Conservation (phyloP, 30 jellyfish, hydroid and myxozoan genomes). For the Hydra vulgaris region DNA sequence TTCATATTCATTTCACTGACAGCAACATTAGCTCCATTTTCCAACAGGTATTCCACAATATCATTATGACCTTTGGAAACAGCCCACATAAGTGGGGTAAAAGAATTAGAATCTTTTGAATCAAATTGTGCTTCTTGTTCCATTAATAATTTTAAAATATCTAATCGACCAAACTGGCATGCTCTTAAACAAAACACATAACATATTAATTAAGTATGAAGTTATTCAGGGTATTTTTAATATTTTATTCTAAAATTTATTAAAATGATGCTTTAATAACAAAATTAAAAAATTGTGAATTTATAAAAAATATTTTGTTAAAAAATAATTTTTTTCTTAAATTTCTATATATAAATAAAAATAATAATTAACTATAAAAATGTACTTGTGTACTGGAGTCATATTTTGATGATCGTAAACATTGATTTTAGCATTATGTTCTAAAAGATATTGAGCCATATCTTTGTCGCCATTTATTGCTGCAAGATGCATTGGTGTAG, state of each 20-base stretch:
- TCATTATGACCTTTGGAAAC: slow-evolving; percentile 91
- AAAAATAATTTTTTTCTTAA: too few relatives aligned
- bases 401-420: slow-evolving; percentile 58
- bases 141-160: slow-evolving; percentile 37
- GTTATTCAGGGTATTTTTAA: neutral
- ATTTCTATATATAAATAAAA: neutral
- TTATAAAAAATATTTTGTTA: too few relatives aligned
- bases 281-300: too few relatives aligned
- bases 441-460: slow-evolving; percentile 37
- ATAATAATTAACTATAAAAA: too few relatives aligned
- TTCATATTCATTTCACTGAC: slow-evolving; percentile 52
- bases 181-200: slow-evolving; percentile 42
- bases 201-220: too few relatives aligned
- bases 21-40: slow-evolving; percentile 43
- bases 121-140: slow-evolving; percentile 62
- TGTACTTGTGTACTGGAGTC: slow-evolving; percentile 86
- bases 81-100: slow-evolving; percentile 86
- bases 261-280: slow-evolving; percentile 1
- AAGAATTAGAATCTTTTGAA: slow-evolving; percentile 57
- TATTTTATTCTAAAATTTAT: too few relatives aligned
- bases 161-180: slow-evolving; percentile 54
- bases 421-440: slow-evolving; percentile 58
- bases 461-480: slow-evolving; percentile 59
- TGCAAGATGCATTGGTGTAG: slow-evolving; percentile 88
- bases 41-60: slow-evolving; percentile 42